Percentiles rank a stretch among this genome's conserved stretches.
Conservation (phyloP, 2,888 invertebrate genomes). For the Bombylius major region DNA sequence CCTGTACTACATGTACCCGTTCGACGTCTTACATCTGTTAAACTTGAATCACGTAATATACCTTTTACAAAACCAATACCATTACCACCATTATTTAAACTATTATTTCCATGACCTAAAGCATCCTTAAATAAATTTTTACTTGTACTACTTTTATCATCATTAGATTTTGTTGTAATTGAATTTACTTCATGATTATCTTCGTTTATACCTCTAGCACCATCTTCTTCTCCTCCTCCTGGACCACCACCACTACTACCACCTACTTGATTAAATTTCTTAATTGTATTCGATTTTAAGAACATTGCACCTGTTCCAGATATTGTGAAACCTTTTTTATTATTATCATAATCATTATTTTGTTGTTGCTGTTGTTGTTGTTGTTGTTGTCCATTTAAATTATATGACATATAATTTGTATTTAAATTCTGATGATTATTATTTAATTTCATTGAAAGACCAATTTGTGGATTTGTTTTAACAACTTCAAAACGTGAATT, state of each 20-base stretch:
- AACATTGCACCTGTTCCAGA: constrained; percentile 50
- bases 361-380: constrained; percentile 36
- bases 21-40: constrained; percentile 30
- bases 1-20: constrained; percentile 19
- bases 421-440: constrained; percentile 10
- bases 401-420: constrained; percentile 6
- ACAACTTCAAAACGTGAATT: constrained; percentile 31
- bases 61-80: constrained; percentile 37
- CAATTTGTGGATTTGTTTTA: constrained; percentile 28
- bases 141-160: constrained; percentile 6
- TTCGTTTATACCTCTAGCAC: too few species aligned
- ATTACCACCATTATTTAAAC: constrained; percentile 5
- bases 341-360: constrained; percentile 15
- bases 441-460: constrained; percentile 25
- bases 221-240: too few species aligned
- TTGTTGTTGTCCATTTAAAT: constrained; percentile 14
- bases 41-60: constrained; percentile 48
- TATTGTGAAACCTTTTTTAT: constrained; percentile 36
- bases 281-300: constrained; percentile 41
- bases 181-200: too few species aligned
- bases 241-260: not conserved
- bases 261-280: constrained; percentile 6
- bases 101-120: constrained; percentile 4
- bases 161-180: not conserved
- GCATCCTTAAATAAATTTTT: constrained; percentile 14